Base-by-base conservation (phyloP, 2,888 invertebrate species). In the Acanthosepion lycidas region DNA sequence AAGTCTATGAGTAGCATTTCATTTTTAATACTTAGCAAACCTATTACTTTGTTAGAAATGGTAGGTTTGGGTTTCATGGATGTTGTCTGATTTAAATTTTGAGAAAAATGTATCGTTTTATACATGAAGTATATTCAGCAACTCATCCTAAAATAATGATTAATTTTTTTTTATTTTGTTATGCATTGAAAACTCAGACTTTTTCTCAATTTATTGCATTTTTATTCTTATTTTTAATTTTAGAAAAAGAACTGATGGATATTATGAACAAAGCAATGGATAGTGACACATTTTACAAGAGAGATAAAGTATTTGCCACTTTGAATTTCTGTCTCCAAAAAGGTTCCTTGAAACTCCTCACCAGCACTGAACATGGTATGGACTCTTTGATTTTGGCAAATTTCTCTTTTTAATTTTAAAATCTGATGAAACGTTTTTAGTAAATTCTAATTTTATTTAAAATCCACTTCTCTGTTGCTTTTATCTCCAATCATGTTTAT, bases 281-380 rank as follows among this genome's bases (percentile, higher is more conserved):
- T 96, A 98, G 99, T 97, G 98, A 98, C 96, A 98, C 99, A 0
- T 97, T 99, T 95, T 97, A 99, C 91, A 98, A 98, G 96, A 98
- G 99, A 91, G 99, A 99, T 97, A 98, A 98, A 0, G 98, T 99
- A 48, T 99, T 99, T 97, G 99, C 99, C 0, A 98, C 98, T 96
- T 98, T 99, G 96, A 98, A 98, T 97, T 99, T 99, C 97, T 98
- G 98, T 23, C 97, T 99, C 26, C 98, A 98, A 94, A 98, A 98
- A 96, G 99, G 99, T 0, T 97, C 97, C 6, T 97, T 97, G 95
- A 96, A 96, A 94, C 96, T 98, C 23, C 95, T 96, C 59, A 95
- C 93, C 6, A 94, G 94, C 28, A 91, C 78, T 55, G 94, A 94
- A 53, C 23, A 94, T 49, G 49, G 78, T 78, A 49, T 18, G 64